phyloP scores from a whole-genome alignment of 1,140 invertebrate species.

The Drosophila bocki region DNA sequence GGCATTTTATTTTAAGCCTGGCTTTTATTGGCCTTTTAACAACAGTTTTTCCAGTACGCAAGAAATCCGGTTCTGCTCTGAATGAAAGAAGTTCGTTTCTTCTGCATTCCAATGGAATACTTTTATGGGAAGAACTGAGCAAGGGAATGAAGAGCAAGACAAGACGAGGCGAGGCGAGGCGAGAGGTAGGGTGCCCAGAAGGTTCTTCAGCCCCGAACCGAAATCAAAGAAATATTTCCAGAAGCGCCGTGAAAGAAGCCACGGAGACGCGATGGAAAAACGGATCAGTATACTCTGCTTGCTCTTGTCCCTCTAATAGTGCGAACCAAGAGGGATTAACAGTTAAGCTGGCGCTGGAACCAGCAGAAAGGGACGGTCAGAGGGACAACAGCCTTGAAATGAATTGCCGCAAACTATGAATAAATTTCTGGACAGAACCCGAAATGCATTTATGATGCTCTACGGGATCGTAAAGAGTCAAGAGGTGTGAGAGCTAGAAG shows the following conservation, averaged over 20 bases:
- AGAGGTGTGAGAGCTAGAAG: slow-evolving; percentile 55
- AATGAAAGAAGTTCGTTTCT: slow-evolving; percentile 45
- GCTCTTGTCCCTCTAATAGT: slow-evolving; percentile 52
- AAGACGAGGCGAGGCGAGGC: too few relatives aligned
- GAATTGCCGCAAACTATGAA: slow-evolving; percentile 70
- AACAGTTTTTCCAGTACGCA: slow-evolving; percentile 29
- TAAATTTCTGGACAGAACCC: slow-evolving; percentile 52
- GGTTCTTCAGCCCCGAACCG: slow-evolving; percentile 14
- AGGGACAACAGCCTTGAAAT: slow-evolving; percentile 72
- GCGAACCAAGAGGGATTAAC: slow-evolving; percentile 71
- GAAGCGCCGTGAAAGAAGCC: slow-evolving; percentile 52
- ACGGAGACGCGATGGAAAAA: background rate
- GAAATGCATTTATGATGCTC: slow-evolving; percentile 25
- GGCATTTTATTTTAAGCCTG: slow-evolving; percentile 11
- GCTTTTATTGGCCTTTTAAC: slow-evolving; percentile 26
- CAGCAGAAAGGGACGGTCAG: slow-evolving; percentile 12
- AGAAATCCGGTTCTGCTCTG: slow-evolving; percentile 43
- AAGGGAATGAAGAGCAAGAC: background rate
- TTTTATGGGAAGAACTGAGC: slow-evolving; percentile 13
- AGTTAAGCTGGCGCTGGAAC: slow-evolving; percentile 74
- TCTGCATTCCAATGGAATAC: slow-evolving; percentile 42
- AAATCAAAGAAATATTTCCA: slow-evolving; percentile 33
- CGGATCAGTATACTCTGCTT: slow-evolving; percentile 17
- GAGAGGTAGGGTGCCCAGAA: slow-evolving; percentile 18
- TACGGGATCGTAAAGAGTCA: slow-evolving; percentile 56